Base-by-base conservation (phyloP, 2,113 vertebrate genomes). In the Eupsittula cactorum region DNA sequence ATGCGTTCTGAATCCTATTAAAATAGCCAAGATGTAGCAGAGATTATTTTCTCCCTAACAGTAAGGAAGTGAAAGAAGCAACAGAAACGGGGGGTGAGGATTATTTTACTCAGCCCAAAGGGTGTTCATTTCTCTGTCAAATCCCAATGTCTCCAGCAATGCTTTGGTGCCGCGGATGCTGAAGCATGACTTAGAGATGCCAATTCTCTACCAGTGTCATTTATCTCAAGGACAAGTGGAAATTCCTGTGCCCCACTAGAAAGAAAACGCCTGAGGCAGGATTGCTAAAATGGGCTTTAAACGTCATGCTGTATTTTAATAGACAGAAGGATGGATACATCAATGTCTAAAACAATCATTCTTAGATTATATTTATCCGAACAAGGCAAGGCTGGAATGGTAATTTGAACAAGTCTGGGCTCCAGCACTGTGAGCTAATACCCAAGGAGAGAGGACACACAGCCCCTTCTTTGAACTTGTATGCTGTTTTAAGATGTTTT, bases 271-370 rank as follows among this genome's bases (percentile, higher is more conserved):
- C 96, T 28, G 49, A 93, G 95, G 95, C 96, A 63, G 37, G 92
- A 97, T 93, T 93, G 86, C 92, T 96, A 95, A 96, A 95, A 92
- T 87, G 94, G 94, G 86, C 94, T 97, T 97, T 97, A 96, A 96
- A 95, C 86, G 44, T 96, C 96, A 96, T 89, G 88, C 92, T 94
- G 25, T 89, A 96, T 96, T 97, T 96, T 97, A 93, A 96, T 89
- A 87, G 95, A 89, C 92, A 96, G 91, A 92, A 92, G 87, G 92
- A 95, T 93, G 96, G 95, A 96, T 96, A 97, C 88, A 93, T 96
- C 94, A 94, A 77, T 70, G 94, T 96, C 96, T 93, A 84, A 93
- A 94, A 94, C 89, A 94, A 96, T 96, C 87, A 96, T 91, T 95
- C 91, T 87, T 85, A 69, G 75, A 95, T 96, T 93, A 94, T 93